Evolutionary conservation across 1,140 invertebrate genomes (phyloP), one percentile per base, ranked within the genome.

Genomic region (Nephila pilipes): DNA sequence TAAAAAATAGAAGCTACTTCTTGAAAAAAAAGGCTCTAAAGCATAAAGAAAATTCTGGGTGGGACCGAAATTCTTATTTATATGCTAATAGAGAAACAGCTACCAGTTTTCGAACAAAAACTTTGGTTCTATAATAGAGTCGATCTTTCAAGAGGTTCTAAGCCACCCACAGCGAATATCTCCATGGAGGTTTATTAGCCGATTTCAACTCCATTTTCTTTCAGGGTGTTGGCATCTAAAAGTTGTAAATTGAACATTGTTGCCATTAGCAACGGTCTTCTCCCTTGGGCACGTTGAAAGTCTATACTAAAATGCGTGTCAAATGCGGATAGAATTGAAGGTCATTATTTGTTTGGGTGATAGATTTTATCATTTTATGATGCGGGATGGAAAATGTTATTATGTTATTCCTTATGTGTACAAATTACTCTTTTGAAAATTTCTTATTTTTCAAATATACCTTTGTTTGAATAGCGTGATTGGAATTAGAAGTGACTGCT

Each of bases 21-120:
- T 20, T 5, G 0, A 46, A 22, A 36, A 75, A 75, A 75, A 32
- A 36, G 18, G 12, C 29, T 75, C n/a, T 32, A 36, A 75, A 32
- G 32, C 3, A 20, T 25, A 29, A 22, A 69, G 18, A 75, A 75
- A 75, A 75, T 18, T 6, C 69, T 75, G 18, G 69, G 69, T 18
- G 69, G 29, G 32, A 32, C 32, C 18, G 1, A 18, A 36, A 75
- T 18, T 29, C 69, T 75, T 75, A 75, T 91, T 91, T 91, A 91
- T 91, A 91, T 91, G 89, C 89, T 91, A 91, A 89, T 89, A 65
- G 60, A 32, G 46, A 32, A 79, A 60, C 36, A 38, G 89, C 89
- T 91, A 91, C 89, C 79, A 65, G 79, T 65, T 46, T 60, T 91
- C 54, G 85, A 79, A 75, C 69, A 36, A 75, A 75, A 75, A 75